Evolutionary conservation across 2,888 invertebrate species (phyloP), one percentile per base, ranked within the genome.

Genomic region (Lamproptera curius): DNA sequence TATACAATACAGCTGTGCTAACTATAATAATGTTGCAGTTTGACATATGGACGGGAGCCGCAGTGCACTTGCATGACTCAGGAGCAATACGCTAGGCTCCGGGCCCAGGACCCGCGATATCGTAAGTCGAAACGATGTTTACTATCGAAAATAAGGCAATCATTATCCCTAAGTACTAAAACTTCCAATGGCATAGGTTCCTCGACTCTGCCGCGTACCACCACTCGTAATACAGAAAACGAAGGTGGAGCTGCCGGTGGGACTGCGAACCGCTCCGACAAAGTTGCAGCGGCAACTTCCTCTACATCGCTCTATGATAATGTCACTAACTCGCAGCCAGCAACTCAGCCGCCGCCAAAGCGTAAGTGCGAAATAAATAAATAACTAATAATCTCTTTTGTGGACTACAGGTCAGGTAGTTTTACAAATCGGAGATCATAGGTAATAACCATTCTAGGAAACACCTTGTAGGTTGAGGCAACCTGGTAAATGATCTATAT

Each of bases 61-160:
- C 97, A 97, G 76, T 97, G 97, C 88, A 97, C 97, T 56, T 97
- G 97, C 83, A 97, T 97, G 97, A 94, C 96, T 49, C 94, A 96
- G 62, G 97, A 97, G 81, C 97, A 97, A 83, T 95, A 95, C 74
- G 94, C 94, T 57, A 91, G 96, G 65, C 89, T 97, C 59, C 91
- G 96, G 69, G 92, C 93, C 51, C 95, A 95, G 82, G 95, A 95
- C 84, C 94, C 94, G 15, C 88, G 95, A 79, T 95, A 94, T 73
- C 90, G 95, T 88, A 68, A 85, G 88, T 83, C 14, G 10, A 16
- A 28, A 1, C 4, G 14, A 9, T 38, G n/a, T 41, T 41, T 20
- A 8, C 3, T 11, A 8, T 11, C 14, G 16, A 13, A 33, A 8
- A 16, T 10, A 44, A 10, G 13, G 8, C 39, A 43, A n/a, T n/a